Percentiles rank a stretch among this genome's conserved stretches.
Conservation (phyloP, 2,888 invertebrate species). For the Andrena praecox region DNA sequence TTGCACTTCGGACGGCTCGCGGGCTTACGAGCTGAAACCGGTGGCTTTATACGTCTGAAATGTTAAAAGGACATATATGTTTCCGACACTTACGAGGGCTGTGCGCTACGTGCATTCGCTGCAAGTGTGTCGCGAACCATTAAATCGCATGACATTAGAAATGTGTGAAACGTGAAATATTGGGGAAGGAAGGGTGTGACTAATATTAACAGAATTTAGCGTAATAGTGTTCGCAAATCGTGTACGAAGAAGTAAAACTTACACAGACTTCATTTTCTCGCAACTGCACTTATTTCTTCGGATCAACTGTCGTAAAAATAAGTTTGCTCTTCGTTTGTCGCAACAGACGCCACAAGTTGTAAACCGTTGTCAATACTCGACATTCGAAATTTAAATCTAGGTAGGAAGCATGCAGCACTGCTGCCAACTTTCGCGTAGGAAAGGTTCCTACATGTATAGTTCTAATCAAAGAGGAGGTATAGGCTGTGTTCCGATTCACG, state of each 20-base stretch:
- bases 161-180: not conserved
- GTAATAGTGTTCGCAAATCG: not conserved
- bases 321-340: not conserved
- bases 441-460: not conserved
- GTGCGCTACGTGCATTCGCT: not conserved
- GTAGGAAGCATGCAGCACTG: not conserved
- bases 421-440: not conserved
- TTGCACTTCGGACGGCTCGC: slow-evolving; percentile 75
- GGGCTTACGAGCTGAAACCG: slow-evolving; percentile 79
- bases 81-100: not conserved
- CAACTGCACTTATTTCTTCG: not conserved
- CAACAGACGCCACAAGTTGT: slow-evolving; percentile 1
- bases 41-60: slow-evolving; percentile 79
- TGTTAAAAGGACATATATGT: not conserved
- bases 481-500: no score
- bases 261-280: slow-evolving; percentile 58
- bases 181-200: not conserved
- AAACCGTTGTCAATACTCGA: slow-evolving; percentile 17
- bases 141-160: slow-evolving; percentile 1
- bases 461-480: no score
- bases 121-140: not conserved
- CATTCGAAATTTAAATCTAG: slow-evolving; percentile 51
- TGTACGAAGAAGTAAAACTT: slow-evolving; percentile 35
- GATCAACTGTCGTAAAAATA: not conserved
- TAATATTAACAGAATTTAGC: not conserved